Conservation (phyloP, 2,797 vertebrate species). For the Peromyscus nudipes region DNA sequence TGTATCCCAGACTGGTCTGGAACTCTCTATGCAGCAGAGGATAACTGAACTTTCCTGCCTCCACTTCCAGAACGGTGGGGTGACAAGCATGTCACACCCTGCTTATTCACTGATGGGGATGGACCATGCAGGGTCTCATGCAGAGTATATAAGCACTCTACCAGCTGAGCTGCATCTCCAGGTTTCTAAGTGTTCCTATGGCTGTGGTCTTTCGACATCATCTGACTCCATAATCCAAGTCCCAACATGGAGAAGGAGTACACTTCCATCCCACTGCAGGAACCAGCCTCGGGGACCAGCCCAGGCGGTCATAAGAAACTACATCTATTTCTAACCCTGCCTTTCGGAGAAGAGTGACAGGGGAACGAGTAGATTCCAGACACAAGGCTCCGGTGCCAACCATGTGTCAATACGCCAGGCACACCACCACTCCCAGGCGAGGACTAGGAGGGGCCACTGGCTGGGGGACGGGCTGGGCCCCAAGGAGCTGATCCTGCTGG, state of each 20-base stretch:
- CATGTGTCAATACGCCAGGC: background rate
- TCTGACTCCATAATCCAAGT: background rate
- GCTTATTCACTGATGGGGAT: background rate
- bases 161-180: background rate
- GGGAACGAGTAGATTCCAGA: background rate
- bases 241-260: background rate
- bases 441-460: background rate
- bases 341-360: background rate
- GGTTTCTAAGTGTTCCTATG: background rate
- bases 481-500: background rate
- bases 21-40: background rate
- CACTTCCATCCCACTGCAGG: background rate
- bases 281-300: background rate
- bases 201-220: background rate
- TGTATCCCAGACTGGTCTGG: background rate
- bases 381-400: background rate
- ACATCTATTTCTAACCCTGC: background rate
- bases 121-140: background rate
- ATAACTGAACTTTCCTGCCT: background rate
- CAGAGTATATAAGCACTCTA: background rate
- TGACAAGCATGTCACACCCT: background rate
- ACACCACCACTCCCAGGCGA: background rate
- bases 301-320: background rate
- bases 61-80: background rate
- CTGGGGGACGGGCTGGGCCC: background rate